Percentiles rank a stretch among this genome's conserved stretches.
These are phyloP conservation scores for Hexactinellida sp. DNA, from an alignment of 37 sponge, comb jelly and placozoan genomes.

Conservation along the genomic window DNA sequence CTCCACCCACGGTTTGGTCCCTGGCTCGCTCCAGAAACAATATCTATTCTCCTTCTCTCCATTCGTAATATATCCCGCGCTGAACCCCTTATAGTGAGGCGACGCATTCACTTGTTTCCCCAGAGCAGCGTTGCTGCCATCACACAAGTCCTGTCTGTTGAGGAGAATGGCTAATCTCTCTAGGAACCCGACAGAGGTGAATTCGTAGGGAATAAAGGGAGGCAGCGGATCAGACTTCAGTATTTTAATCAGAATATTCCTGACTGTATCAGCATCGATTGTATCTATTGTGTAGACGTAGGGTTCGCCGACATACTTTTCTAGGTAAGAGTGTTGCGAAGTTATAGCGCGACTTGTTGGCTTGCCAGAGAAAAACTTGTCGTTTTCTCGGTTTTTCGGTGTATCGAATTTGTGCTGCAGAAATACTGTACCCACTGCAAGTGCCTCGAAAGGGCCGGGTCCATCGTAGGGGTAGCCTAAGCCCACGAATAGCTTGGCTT, in stretches of 20 bases:
- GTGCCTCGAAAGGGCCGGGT: slow-evolving; percentile 58
- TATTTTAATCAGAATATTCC: slow-evolving; percentile 24
- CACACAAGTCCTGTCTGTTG: slow-evolving; percentile 45
- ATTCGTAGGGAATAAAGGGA: slow-evolving; percentile 46
- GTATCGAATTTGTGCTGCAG: slow-evolving; percentile 51
- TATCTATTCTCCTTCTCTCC: slow-evolving; percentile 28
- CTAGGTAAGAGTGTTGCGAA: slow-evolving; percentile 57
- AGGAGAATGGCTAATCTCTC: slow-evolving; percentile 38
- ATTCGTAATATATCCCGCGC: slow-evolving; percentile 45
- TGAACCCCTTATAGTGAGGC: slow-evolving; percentile 22
- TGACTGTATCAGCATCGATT: slow-evolving; percentile 19
- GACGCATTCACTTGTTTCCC: slow-evolving; percentile 17
- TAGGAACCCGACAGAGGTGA: slow-evolving; percentile 54
- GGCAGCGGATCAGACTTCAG: neutral
- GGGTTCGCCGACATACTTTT: slow-evolving; percentile 60
- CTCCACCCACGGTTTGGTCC: slow-evolving; percentile 39
- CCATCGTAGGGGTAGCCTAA: slow-evolving; percentile 70
- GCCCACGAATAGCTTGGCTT: slow-evolving; percentile 50
- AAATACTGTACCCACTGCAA: slow-evolving; percentile 53
- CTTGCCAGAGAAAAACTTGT: slow-evolving; percentile 44
- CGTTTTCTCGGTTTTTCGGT: slow-evolving; percentile 28
- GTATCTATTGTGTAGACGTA: slow-evolving; percentile 65
- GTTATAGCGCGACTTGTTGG: slow-evolving; percentile 44
- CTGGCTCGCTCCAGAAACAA: slow-evolving; percentile 49
- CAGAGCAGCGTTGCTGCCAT: slow-evolving; percentile 43